A percentile compares a stretch with the other conserved stretches of the same genome.
Evolutionary conservation across 1,140 invertebrate genomes (phyloP).

Genomic region (Caenorhabditis tropicalis): DNA sequence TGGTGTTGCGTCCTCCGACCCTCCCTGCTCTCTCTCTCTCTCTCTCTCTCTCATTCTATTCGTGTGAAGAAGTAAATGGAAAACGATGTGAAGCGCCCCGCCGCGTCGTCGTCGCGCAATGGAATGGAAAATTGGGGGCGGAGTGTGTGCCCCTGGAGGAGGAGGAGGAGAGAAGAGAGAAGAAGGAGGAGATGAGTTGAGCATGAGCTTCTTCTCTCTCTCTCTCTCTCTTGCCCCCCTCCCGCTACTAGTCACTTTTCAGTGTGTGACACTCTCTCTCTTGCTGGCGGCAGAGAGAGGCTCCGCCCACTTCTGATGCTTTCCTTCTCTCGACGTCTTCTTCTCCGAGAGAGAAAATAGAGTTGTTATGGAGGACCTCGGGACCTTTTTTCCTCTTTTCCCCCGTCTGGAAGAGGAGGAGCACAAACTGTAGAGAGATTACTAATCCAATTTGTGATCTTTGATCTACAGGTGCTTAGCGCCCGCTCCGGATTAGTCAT

Average conservation of each 20-base stretch:
- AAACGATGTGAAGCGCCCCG: constrained; percentile 40
- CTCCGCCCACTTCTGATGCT: constrained; percentile 32
- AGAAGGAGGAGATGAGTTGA: constrained; percentile 1
- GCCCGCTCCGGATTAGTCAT: constrained; percentile 42
- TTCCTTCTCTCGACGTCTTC: constrained; percentile 1
- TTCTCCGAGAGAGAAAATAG: background rate
- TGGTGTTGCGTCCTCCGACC: no score
- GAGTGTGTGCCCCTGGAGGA: background rate
- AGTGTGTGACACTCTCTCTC: constrained; percentile 42
- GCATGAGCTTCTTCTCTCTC: constrained; percentile 15
- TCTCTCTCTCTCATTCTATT: no score
- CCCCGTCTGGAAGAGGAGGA: background rate
- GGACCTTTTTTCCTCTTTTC: background rate
- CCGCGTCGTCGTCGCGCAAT: no score
- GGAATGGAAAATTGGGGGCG: constrained; percentile 42
- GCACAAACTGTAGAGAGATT: background rate
- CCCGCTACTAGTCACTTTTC: constrained; percentile 25
- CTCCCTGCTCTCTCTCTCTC: no score
- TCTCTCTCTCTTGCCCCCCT: constrained; percentile 19
- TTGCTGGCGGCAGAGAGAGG: background rate
- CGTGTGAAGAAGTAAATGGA: constrained; percentile 41
- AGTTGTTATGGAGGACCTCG: constrained; percentile 19
- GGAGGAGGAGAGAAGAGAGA: background rate
- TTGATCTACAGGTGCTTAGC: constrained; percentile 20
- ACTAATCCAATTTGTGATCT: constrained; percentile 31